Base-by-base conservation (phyloP, 2,797 vertebrate genomes). In the Leontopithecus rosalia region DNA sequence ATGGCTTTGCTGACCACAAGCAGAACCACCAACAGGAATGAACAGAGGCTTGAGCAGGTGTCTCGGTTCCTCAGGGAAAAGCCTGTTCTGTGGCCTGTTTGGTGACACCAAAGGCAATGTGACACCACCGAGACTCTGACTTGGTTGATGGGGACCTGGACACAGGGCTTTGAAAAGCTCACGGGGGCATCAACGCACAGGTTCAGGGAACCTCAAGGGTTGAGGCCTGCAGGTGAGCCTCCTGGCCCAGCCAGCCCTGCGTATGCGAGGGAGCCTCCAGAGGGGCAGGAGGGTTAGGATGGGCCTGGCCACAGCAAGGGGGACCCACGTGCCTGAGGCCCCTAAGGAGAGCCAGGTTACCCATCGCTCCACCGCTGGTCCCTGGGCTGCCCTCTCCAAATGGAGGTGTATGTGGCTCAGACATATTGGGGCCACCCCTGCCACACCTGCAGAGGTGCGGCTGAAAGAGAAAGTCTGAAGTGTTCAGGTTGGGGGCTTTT, bases 331-430 rank as follows among this genome's bases (percentile, higher is more conserved):
- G 52, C 28, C 76, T 20, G 36, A 81, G 41, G 19, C 7, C 43
- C 2, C 67, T 75, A 55, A 20, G 12, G 7, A 64, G 30, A 61
- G 17, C 30, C 2, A 3, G 13, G 57, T 43, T 17, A 64, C 30
- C 11, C 0, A 14, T 1, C 3, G 24, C 20, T 30, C 11, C 0
- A 11, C 1, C 2, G 19, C 26, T 30, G 46, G 28, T 19, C 64
- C 41, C 75, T 86, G 64, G 64, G 57, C 28, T 82, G 28, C 39
- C 10, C 14, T 14, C 33, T 48, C 20, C 4, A 7, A 22, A 30
- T 9, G 17, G 12, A 95, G 61, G 22, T 14, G 4, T 10, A 7
- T 20, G 22, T 3, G n/a, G 41, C 41, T 87, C 41, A 33, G 2
- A 46, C 64, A 39, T 10, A 24, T 9, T 13, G 39, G 4, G 30